phyloP scores from a whole-genome alignment of 1,140 invertebrate species.

The Maniola jurtina region DNA sequence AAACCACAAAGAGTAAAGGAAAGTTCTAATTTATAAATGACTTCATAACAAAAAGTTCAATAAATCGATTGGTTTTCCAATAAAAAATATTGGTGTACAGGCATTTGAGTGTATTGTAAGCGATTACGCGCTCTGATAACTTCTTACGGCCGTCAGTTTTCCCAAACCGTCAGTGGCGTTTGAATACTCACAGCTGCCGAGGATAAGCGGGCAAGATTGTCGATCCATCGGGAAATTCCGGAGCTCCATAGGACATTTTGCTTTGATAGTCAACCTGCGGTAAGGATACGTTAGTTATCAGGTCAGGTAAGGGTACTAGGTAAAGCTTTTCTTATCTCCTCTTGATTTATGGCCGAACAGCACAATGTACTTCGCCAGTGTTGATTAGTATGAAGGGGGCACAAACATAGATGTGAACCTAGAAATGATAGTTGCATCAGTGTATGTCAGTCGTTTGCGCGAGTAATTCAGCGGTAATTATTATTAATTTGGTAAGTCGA shows the following conservation, averaged over 20 bases:
- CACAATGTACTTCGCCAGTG: no score
- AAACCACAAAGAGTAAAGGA: no score
- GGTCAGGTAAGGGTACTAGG: not conserved
- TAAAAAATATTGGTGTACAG: slow-evolving; percentile 25
- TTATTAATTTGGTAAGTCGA: no score
- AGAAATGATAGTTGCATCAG: no score
- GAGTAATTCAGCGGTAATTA: no score
- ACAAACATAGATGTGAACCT: no score
- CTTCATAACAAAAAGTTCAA: not conserved
- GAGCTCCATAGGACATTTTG: slow-evolving; percentile 98
- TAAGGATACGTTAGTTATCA: slow-evolving; percentile 12
- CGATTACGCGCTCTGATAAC: slow-evolving; percentile 37
- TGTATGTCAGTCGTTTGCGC: no score
- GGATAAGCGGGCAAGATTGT: slow-evolving; percentile 93
- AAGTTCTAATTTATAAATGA: no score
- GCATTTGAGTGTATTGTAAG: slow-evolving; percentile 26
- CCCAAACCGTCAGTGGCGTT: slow-evolving; percentile 27
- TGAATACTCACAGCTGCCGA: slow-evolving; percentile 94
- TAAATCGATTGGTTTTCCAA: slow-evolving; percentile 20
- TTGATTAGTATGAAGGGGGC: no score
- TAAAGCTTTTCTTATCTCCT: no score
- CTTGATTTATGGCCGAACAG: no score
- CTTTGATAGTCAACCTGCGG: slow-evolving; percentile 95
- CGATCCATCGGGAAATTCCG: slow-evolving; percentile 98
- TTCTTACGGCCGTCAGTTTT: slow-evolving; percentile 32